These are phyloP conservation scores for Pyrrhosoma nymphula DNA, from an alignment of 2,888 invertebrate genomes.

Conservation along the genomic window DNA sequence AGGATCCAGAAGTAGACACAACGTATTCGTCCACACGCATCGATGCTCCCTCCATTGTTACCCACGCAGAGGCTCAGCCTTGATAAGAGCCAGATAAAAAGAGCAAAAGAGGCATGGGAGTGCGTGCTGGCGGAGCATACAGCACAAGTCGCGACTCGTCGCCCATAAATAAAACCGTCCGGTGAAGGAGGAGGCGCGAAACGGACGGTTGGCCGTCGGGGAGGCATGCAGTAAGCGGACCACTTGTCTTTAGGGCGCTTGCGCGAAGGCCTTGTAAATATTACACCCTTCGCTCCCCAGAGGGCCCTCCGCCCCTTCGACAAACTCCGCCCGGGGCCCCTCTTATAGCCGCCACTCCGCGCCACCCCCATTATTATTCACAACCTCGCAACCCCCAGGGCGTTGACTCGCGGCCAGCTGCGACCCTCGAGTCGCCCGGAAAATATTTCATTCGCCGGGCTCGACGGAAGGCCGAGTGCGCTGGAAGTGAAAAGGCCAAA, in stretches of 20 bases:
- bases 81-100: too few species aligned
- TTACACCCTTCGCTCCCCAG: background rate
- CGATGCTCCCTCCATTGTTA: too few species aligned
- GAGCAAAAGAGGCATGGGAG: background rate
- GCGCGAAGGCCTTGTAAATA: background rate
- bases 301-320: background rate
- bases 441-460: background rate
- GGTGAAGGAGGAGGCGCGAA: background rate
- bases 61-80: too few species aligned
- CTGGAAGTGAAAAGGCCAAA: background rate
- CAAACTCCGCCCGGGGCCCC: background rate
- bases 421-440: too few species aligned
- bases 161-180: background rate
- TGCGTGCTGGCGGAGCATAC: background rate
- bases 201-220: background rate
- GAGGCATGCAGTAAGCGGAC: background rate
- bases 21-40: too few species aligned
- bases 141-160: background rate
- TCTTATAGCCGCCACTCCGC: background rate
- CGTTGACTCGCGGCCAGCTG: background rate
- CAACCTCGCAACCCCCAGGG: background rate
- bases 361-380: background rate
- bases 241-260: background rate
- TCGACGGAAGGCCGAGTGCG: background rate
- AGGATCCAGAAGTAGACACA: too few species aligned